Evolutionary conservation across 2,113 vertebrate species (phyloP).

Genomic region (Onychostoma macrolepis): DNA sequence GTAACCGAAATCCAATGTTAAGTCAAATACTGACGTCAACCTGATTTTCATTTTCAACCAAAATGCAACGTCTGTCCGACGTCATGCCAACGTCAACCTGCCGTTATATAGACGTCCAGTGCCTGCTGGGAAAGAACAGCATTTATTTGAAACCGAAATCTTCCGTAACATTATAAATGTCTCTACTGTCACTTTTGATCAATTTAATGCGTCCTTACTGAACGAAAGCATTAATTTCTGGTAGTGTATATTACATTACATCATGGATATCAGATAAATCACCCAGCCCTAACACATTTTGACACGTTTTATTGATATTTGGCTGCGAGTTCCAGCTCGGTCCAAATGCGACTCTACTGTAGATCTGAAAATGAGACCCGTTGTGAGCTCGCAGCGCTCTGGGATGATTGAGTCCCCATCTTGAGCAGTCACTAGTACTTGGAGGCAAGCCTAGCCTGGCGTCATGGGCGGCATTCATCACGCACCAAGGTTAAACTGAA

Average conservation of each 20-base stretch:
- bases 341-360: neutral
- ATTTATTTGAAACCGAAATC: neutral
- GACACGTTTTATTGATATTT: neutral
- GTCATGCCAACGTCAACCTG: too few species aligned
- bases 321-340: neutral
- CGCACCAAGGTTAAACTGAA: neutral
- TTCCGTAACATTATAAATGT: neutral
- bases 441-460: neutral
- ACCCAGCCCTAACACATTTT: neutral
- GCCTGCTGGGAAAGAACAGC: too few species aligned
- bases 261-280: neutral
- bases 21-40: too few species aligned
- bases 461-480: neutral
- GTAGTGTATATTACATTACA: neutral
- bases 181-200: neutral
- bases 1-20: too few species aligned
- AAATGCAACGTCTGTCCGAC: too few species aligned
- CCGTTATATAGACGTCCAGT: too few species aligned
- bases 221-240: neutral
- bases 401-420: constrained; percentile 7
- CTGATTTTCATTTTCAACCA: too few species aligned
- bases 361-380: constrained; percentile 18
- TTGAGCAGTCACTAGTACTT: neutral
- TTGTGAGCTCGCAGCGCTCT: neutral
- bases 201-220: neutral